Evolutionary conservation across 2,113 vertebrate genomes (phyloP).

Genomic region (Gasterosteus aculeatus): DNA sequence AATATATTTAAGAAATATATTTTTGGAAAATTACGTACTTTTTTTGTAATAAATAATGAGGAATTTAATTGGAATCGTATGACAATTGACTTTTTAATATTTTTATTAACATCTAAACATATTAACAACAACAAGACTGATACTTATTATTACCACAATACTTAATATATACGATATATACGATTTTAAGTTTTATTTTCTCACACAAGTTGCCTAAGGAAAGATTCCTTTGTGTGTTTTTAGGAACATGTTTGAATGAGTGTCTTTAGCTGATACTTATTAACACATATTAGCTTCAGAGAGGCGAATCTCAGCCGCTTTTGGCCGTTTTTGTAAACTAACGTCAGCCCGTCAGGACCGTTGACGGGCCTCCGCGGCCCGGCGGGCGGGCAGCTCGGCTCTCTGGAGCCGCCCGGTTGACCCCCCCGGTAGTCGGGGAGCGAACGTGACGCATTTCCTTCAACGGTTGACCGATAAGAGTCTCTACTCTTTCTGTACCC

Average conservation of each 20-base stretch:
- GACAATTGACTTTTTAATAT: not conserved
- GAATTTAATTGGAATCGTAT: not conserved
- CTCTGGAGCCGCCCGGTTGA: not conserved
- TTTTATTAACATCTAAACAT: not conserved
- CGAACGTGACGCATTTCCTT: not conserved
- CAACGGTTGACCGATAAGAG: not conserved
- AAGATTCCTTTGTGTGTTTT: no score
- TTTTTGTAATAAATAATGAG: not conserved
- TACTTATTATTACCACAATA: no score
- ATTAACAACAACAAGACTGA: not conserved
- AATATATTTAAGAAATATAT: not conserved
- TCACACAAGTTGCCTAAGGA: not conserved
- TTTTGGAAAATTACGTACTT: not conserved
- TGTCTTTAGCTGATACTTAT: no score
- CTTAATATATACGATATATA: no score
- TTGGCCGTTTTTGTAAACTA: no score
- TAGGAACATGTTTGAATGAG: no score
- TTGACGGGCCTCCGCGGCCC: no score
- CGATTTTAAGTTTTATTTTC: not conserved
- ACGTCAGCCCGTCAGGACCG: no score
- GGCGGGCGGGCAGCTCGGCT: not conserved
- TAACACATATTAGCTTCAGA: no score
- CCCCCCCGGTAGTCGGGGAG: not conserved
- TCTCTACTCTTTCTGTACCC: fast-evolving
- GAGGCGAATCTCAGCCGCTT: no score